These are phyloP conservation scores for Dasypolia templi DNA, from an alignment of 2,888 invertebrate species.

Conservation along the genomic window DNA sequence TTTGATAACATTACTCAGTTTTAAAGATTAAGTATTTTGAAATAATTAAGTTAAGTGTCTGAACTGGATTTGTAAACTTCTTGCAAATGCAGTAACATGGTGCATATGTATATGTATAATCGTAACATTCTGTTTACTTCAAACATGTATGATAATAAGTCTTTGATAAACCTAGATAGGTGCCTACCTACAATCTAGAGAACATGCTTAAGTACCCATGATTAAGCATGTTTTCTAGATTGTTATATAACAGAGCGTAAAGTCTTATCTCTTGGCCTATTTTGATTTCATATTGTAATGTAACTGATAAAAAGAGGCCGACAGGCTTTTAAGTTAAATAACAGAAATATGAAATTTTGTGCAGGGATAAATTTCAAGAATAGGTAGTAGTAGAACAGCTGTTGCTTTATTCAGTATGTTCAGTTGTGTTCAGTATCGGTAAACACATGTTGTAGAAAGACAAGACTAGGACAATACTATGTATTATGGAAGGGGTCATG, in stretches of 20 bases:
- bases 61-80: not conserved
- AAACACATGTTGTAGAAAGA: not conserved
- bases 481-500: not conserved
- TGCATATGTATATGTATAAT: not conserved
- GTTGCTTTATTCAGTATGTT: too few relatives aligned
- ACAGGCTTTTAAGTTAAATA: not conserved
- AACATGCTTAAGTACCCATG: too few relatives aligned
- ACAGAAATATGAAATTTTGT: not conserved
- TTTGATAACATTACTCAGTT: not conserved
- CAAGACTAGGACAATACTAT: not conserved
- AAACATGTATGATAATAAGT: not conserved
- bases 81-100: not conserved
- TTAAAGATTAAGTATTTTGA: not conserved
- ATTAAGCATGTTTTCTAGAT: slow-evolving; percentile 18
- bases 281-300: slow-evolving; percentile 29
- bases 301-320: not conserved
- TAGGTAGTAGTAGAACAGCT: too few relatives aligned
- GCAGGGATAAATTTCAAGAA: too few relatives aligned
- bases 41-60: not conserved
- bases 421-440: not conserved
- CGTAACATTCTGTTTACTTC: not conserved
- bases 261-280: slow-evolving; percentile 47
- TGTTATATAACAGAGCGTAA: slow-evolving; percentile 15
- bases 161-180: slow-evolving; percentile 11
- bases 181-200: too few relatives aligned